phyloP scores from a whole-genome alignment of 2,888 invertebrate genomes.

The Diogma glabrata region DNA sequence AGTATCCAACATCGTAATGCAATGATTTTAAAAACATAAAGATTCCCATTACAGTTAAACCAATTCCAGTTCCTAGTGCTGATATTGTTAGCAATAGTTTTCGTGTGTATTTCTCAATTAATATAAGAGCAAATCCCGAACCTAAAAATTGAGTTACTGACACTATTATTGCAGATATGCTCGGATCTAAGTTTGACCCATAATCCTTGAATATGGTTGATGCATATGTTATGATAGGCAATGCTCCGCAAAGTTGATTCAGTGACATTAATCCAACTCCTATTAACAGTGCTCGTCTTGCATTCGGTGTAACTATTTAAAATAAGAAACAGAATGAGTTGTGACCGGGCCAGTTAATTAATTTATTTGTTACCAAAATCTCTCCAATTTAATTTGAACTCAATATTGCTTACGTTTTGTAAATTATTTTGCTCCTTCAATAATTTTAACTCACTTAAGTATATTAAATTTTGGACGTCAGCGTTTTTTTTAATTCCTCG shows the following conservation, averaged over 20 bases:
- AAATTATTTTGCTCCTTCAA: not conserved
- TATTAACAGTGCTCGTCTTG: constrained; percentile 28
- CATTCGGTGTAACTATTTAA: constrained; percentile 24
- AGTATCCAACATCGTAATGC: constrained; percentile 22
- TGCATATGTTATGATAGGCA: constrained; percentile 33
- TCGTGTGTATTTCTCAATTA: constrained; percentile 32
- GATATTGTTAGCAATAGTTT: constrained; percentile 26
- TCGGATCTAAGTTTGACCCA: constrained; percentile 30
- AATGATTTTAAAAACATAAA: constrained; percentile 24
- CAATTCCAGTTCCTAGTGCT: constrained; percentile 28
- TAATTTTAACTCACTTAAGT: not conserved
- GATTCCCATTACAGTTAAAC: constrained; percentile 26
- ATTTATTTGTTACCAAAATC: constrained; percentile 5
- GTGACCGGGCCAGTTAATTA: no score
- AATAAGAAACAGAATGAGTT: not conserved
- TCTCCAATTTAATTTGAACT: not conserved
- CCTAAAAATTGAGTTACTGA: constrained; percentile 32
- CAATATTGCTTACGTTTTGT: not conserved
- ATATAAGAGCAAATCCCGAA: constrained; percentile 27
- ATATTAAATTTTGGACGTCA: not conserved
- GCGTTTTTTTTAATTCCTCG: not conserved
- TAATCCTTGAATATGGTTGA: constrained; percentile 30
- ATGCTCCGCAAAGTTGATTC: constrained; percentile 32
- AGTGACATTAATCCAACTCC: constrained; percentile 28
- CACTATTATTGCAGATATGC: constrained; percentile 30